Conservation (phyloP, 2,797 vertebrate genomes). For the Microhierax caerulescens region DNA sequence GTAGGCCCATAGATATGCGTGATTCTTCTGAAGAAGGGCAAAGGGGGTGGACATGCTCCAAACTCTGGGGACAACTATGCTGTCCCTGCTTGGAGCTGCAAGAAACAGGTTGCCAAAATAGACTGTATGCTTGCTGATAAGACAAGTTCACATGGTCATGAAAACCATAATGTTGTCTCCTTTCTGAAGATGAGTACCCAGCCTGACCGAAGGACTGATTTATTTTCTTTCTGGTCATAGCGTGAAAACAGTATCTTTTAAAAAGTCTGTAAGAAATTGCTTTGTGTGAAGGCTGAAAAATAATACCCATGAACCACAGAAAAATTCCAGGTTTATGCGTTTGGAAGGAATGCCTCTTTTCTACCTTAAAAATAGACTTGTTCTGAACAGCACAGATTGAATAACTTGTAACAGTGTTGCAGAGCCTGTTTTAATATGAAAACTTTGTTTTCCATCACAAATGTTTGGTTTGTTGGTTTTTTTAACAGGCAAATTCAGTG, state of each 20-base stretch:
- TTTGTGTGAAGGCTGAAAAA: conserved; percentile 1
- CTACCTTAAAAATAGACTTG: conserved; percentile 51
- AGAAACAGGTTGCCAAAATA: background rate
- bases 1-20: background rate
- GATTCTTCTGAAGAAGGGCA: background rate
- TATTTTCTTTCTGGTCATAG: background rate
- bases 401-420: conserved; percentile 4
- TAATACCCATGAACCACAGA: background rate
- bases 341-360: conserved; percentile 22
- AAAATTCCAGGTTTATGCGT: background rate
- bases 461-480: too few species aligned
- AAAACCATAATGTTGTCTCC: background rate
- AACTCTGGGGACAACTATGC: background rate
- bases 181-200: background rate
- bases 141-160: background rate
- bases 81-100: background rate
- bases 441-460: conserved; percentile 5
- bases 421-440: conserved; percentile 46
- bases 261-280: background rate
- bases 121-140: background rate
- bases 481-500: background rate
- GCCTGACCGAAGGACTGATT: background rate
- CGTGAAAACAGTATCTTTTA: background rate
- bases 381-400: conserved; percentile 49
- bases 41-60: background rate